Percentiles rank a stretch among this genome's conserved stretches.
Evolutionary conservation across 1,140 invertebrate species (phyloP).

Genomic region (Musca vetustissima): DNA sequence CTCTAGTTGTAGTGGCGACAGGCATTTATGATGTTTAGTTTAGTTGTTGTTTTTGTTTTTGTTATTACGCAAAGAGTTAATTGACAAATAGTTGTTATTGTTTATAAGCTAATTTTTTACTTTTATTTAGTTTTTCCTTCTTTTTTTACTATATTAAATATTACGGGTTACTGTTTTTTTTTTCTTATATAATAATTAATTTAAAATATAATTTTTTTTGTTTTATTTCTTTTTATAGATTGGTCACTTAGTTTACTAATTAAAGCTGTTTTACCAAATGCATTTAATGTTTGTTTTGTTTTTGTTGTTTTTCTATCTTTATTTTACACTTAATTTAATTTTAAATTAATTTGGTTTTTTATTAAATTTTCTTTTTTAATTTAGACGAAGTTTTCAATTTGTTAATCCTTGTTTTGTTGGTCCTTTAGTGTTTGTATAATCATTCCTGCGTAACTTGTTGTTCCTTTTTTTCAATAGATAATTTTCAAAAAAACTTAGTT

Average conservation of each 20-base stretch:
- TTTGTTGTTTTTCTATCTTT: background rate
- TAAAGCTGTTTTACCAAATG: slow-evolving; percentile 22
- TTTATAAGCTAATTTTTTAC: no score
- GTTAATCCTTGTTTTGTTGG: background rate
- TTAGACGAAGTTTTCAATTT: background rate
- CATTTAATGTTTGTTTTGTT: slow-evolving; percentile 8
- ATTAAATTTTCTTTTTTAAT: slow-evolving; percentile 3
- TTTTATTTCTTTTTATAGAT: background rate
- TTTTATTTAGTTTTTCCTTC: background rate
- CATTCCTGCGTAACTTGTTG: no score
- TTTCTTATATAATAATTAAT: background rate
- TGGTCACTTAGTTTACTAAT: slow-evolving; percentile 20
- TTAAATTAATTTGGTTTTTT: background rate
- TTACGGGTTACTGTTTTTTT: background rate
- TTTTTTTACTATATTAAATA: background rate
- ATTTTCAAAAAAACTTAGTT: background rate
- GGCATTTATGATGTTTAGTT: no score
- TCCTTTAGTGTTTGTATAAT: no score
- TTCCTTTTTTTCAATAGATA: background rate
- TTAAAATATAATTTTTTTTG: background rate
- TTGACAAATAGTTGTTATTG: background rate
- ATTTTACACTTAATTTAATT: background rate
- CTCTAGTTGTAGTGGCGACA: background rate
- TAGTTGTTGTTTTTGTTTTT: background rate
- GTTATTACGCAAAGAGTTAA: background rate